Evolutionary conservation across 2,113 vertebrate genomes (phyloP).

Genomic region (Chrysemys picta): DNA sequence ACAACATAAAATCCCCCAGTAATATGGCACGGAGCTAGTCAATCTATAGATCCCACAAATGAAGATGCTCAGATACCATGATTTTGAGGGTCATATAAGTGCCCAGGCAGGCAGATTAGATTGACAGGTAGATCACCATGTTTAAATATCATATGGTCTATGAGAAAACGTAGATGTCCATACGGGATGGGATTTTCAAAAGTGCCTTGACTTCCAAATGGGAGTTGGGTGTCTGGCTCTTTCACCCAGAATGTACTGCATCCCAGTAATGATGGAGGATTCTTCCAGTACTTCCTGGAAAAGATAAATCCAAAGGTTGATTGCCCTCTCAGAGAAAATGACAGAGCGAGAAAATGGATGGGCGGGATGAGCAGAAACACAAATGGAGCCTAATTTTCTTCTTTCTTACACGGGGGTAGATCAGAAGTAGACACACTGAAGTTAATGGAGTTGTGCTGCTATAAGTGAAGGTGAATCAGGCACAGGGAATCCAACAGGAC

Average conservation of each 20-base stretch:
- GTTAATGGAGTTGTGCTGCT: background rate
- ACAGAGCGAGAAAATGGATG: background rate
- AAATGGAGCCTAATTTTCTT: background rate
- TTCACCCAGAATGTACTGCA: background rate
- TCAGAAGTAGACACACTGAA: background rate
- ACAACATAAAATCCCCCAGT: background rate
- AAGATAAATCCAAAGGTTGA: background rate
- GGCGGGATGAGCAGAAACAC: background rate
- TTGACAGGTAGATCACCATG: background rate
- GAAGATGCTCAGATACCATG: background rate
- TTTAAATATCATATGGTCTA: background rate
- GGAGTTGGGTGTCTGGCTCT: accelerated
- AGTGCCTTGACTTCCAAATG: background rate
- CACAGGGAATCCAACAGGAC: background rate
- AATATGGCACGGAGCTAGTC: background rate
- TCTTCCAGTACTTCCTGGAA: background rate
- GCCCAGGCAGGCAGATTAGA: background rate
- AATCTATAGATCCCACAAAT: background rate
- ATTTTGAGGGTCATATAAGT: background rate
- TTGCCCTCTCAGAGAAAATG: background rate
- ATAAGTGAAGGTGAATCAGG: background rate
- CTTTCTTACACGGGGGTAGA: background rate
- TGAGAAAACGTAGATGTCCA: background rate
- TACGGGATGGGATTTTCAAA: background rate
- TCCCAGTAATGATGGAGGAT: background rate